A percentile compares a stretch with the other conserved stretches of the same genome.
Conservation (phyloP, 2,888 invertebrate species). For the Anorthoa munda region DNA sequence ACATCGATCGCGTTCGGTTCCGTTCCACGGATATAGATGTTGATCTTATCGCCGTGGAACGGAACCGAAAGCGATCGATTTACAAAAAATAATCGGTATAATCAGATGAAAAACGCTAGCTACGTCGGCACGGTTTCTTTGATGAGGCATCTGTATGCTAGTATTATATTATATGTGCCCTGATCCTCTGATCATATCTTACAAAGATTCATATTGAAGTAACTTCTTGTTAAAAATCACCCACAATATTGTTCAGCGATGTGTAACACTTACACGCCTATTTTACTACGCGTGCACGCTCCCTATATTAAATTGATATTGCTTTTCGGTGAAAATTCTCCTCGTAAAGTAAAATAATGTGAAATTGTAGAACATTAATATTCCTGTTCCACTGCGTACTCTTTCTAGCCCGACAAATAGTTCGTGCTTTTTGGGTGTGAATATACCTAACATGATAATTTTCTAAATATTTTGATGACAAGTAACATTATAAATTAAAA, state of each 20-base stretch:
- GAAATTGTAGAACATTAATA: constrained; percentile 27
- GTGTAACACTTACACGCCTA: neutral
- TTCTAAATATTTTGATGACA: neutral
- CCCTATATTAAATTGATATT: constrained; percentile 4
- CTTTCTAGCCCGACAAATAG: neutral
- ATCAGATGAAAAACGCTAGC: no score
- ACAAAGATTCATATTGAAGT: no score
- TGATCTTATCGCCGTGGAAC: no score
- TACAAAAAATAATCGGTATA: no score
- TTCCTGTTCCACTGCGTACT: constrained; percentile 1
- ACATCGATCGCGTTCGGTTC: no score
- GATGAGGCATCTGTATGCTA: no score
- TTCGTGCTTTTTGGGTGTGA: neutral
- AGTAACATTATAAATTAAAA: no score
- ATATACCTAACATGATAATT: no score
- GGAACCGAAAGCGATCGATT: no score
- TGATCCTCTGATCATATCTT: neutral
- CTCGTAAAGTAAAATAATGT: constrained; percentile 11
- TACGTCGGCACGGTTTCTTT: no score
- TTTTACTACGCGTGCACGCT: constrained; percentile 1
- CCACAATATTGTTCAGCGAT: neutral
- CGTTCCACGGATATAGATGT: no score
- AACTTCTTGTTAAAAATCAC: neutral
- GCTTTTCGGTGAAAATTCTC: constrained; percentile 11
- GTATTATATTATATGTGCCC: no score